Evolutionary conservation across 1,140 invertebrate species (phyloP).

Genomic region (Bemisia tabaci): DNA sequence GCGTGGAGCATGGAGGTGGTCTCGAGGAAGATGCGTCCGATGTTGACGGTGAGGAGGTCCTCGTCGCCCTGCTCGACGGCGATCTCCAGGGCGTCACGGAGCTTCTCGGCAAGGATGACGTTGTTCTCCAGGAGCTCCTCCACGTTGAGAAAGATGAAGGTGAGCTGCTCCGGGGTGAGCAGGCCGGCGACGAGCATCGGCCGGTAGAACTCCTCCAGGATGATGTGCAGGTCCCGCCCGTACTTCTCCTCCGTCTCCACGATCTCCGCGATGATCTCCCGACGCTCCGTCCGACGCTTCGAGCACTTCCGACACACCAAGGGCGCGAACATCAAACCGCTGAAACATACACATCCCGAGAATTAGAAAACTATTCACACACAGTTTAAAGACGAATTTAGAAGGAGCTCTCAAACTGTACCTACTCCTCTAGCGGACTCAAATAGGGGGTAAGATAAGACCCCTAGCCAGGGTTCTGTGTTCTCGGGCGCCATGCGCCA

Average conservation of each 20-base stretch:
- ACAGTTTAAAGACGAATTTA: too few species aligned
- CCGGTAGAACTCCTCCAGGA: slow-evolving; percentile 85
- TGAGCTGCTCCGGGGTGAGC: slow-evolving; percentile 63
- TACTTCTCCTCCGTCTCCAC: slow-evolving; percentile 94
- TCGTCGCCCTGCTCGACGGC: slow-evolving; percentile 61
- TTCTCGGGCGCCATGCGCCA: too few species aligned
- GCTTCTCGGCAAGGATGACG: slow-evolving; percentile 64
- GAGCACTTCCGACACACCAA: slow-evolving; percentile 75
- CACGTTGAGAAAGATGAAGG: slow-evolving; percentile 84
- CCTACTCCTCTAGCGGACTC: too few species aligned
- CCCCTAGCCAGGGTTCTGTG: too few species aligned
- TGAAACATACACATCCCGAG: slow-evolving; percentile 25
- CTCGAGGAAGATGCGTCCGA: slow-evolving; percentile 81
- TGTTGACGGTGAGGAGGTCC: slow-evolving; percentile 76
- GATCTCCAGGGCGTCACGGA: slow-evolving; percentile 76
- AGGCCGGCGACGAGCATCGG: slow-evolving; percentile 74
- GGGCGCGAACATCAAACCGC: slow-evolving; percentile 55
- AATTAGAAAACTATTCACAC: too few species aligned
- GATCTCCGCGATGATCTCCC: slow-evolving; percentile 90
- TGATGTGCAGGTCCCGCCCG: slow-evolving; percentile 77
- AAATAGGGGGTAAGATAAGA: too few species aligned
- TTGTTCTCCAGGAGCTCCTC: slow-evolving; percentile 86
- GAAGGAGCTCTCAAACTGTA: too few species aligned
- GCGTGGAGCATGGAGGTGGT: slow-evolving; percentile 80
- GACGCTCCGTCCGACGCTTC: slow-evolving; percentile 73